Conservation (phyloP, 92 coral and sea anemone species). For the Zoanthus sociatus region DNA sequence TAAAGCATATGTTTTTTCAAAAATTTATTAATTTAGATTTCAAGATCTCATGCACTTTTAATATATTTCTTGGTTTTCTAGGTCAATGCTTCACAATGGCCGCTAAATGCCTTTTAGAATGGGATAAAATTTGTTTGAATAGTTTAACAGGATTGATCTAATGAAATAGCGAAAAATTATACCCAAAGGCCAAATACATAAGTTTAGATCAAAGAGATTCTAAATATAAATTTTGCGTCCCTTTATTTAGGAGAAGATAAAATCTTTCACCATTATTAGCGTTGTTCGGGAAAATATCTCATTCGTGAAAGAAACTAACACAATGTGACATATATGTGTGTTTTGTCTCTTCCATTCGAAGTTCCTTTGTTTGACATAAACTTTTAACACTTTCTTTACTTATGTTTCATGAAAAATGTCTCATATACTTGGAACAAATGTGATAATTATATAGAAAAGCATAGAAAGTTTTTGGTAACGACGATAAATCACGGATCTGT, state of each 20-base stretch:
- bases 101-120: conserved; percentile 46
- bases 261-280: conserved; percentile 17
- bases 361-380: background rate
- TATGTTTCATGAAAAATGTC: background rate
- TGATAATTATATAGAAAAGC: background rate
- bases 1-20: conserved; percentile 40
- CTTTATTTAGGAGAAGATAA: conserved; percentile 21
- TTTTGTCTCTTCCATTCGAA: background rate
- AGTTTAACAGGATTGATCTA: conserved; percentile 51
- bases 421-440: background rate
- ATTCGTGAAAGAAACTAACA: background rate
- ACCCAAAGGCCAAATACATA: conserved; percentile 49
- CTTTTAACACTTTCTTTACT: background rate
- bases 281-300: conserved; percentile 4
- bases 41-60: conserved; percentile 49
- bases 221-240: conserved; percentile 41
- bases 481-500: background rate
- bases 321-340: no score
- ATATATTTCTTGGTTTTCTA: conserved; percentile 47
- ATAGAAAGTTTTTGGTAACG: background rate
- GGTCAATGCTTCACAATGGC: conserved; percentile 52
- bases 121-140: conserved; percentile 44
- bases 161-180: conserved; percentile 39
- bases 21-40: conserved; percentile 26
- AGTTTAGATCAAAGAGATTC: conserved; percentile 44